Conservation (phyloP, 2,113 vertebrate genomes). For the Glareola pratincola region DNA sequence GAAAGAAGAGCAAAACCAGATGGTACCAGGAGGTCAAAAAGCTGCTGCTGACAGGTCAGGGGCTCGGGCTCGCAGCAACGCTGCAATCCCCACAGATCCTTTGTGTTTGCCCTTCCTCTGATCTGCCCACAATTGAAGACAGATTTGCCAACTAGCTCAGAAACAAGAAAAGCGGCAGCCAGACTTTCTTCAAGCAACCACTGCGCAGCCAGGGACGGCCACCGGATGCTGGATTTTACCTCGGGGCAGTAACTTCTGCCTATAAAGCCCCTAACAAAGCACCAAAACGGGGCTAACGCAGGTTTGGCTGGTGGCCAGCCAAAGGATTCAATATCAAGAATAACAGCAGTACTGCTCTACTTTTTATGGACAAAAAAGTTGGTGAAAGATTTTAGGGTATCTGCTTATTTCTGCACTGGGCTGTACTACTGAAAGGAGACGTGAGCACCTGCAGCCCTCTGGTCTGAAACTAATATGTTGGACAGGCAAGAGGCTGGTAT, state of each 20-base stretch:
- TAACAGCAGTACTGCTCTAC: not conserved
- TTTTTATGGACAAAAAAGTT: not conserved
- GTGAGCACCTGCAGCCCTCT: not conserved
- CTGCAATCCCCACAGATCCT: not conserved
- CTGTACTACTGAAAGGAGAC: not conserved
- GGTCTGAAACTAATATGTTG: not conserved
- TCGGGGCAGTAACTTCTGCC: not conserved
- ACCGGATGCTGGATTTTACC: not conserved
- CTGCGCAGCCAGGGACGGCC: not conserved
- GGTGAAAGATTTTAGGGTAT: not conserved
- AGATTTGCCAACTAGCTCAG: conserved; percentile 6
- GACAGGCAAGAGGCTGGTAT: not conserved
- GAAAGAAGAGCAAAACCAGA: conserved; percentile 19
- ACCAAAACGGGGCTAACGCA: not conserved
- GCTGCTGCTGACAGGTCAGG: not conserved
- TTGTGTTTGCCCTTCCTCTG: conserved; percentile 24
- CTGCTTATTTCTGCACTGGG: not conserved
- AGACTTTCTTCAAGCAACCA: not conserved
- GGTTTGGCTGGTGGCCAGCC: not conserved
- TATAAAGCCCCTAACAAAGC: not conserved
- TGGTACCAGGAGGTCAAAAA: not conserved
- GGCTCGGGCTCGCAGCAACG: not conserved
- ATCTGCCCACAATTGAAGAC: conserved; percentile 28
- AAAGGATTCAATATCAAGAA: not conserved
- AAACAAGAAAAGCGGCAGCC: not conserved